phyloP scores from a whole-genome alignment of 2,113 vertebrate genomes.

The Andinoacara biseriatus region DNA sequence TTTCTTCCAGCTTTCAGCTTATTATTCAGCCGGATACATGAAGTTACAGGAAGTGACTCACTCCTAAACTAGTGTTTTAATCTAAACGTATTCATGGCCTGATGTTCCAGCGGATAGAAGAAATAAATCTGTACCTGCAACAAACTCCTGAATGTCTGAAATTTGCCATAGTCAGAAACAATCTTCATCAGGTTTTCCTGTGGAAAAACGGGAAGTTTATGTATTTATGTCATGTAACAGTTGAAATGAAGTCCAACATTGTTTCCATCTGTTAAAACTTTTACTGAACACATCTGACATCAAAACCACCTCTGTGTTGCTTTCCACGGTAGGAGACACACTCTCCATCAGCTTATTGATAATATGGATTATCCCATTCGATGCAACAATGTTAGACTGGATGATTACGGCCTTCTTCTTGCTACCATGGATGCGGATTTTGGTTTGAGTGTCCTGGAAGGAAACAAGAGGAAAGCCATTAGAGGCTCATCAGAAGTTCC shows the following conservation, averaged over 20 bases:
- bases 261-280: background rate
- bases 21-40: background rate
- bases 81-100: background rate
- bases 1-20: background rate
- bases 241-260: too few species aligned
- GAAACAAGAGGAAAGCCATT: background rate
- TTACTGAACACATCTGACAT: background rate
- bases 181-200: slow-evolving; percentile 89
- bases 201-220: background rate
- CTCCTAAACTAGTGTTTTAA: background rate
- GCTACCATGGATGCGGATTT: slow-evolving; percentile 85
- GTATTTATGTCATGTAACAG: background rate
- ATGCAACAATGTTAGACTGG: slow-evolving; percentile 84
- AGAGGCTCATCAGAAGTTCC: background rate
- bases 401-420: slow-evolving; percentile 82
- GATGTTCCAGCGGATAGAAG: background rate
- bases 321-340: slow-evolving; percentile 78
- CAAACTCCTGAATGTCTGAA: slow-evolving; percentile 83
- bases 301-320: slow-evolving; percentile 77
- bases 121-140: slow-evolving; percentile 80
- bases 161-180: slow-evolving; percentile 83
- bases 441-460: slow-evolving; percentile 63
- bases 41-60: background rate
- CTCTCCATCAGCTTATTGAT: slow-evolving; percentile 88
- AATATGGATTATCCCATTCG: slow-evolving; percentile 92